Evolutionary conservation across 2,113 vertebrate species (phyloP).

Genomic region (Indri indri): DNA sequence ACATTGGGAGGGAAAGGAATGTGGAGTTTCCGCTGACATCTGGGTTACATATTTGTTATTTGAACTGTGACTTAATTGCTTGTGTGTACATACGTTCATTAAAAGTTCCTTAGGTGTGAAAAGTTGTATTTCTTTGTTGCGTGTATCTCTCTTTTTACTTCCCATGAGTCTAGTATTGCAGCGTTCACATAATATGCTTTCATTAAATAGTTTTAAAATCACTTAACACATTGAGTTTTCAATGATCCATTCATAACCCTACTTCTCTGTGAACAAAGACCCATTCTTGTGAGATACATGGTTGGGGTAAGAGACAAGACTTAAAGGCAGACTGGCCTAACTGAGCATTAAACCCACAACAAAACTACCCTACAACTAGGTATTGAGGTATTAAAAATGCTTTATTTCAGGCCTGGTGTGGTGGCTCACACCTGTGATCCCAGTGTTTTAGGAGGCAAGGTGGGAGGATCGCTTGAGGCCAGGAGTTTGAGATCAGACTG

Average conservation of each 20-base stretch:
- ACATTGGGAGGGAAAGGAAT: background rate
- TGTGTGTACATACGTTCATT: background rate
- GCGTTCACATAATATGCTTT: background rate
- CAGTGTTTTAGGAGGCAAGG: too few relatives aligned
- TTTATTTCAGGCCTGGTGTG: background rate
- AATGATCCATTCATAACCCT: background rate
- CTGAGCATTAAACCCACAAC: background rate
- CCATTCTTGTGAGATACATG: background rate
- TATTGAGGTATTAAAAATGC: background rate
- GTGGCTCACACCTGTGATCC: too few relatives aligned
- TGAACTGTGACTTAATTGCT: background rate
- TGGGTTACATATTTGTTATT: constrained; percentile 13
- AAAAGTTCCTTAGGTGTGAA: background rate
- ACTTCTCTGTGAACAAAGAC: background rate
- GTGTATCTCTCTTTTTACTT: background rate
- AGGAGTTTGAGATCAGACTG: too few relatives aligned
- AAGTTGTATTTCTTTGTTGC: background rate
- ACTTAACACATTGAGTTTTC: background rate
- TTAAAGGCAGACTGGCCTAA: background rate
- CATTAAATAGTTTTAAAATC: background rate
- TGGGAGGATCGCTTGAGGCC: too few relatives aligned
- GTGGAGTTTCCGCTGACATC: background rate
- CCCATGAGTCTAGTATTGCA: background rate
- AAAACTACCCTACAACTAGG: background rate
- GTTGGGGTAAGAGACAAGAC: background rate